Percentiles rank a stretch among this genome's conserved stretches.
Evolutionary conservation across 1,140 invertebrate species (phyloP).

Genomic region (Megathymus violae): DNA sequence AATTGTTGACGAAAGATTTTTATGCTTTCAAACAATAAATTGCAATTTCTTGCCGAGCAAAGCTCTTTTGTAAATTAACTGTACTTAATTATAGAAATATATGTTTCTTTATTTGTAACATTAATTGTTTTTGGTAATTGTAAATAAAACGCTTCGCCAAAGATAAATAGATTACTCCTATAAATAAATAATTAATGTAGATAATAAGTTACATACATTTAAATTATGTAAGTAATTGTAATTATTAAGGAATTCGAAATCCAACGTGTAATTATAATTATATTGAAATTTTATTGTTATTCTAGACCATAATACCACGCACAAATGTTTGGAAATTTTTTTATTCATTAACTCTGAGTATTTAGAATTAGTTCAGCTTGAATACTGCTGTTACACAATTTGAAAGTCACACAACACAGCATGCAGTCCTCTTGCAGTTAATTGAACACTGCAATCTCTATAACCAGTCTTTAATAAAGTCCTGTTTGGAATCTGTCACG

Average conservation of each 20-base stretch:
- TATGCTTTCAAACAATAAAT: constrained; percentile 6
- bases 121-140: constrained; percentile 46
- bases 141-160: constrained; percentile 66
- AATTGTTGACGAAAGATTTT: constrained; percentile 5
- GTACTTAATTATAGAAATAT: not conserved
- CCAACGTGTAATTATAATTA: constrained; percentile 27
- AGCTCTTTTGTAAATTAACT: constrained; percentile 13
- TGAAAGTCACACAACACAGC: no score
- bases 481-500: no score
- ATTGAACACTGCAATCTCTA: no score
- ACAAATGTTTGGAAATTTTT: constrained; percentile 64
- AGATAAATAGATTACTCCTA: constrained; percentile 55
- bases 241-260: constrained; percentile 32
- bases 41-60: constrained; percentile 16
- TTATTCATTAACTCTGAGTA: constrained; percentile 40
- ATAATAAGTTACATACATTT: constrained; percentile 38
- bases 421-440: no score
- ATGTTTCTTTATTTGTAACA: constrained; percentile 19
- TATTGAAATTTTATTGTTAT: constrained; percentile 40
- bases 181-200: constrained; percentile 52
- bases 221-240: constrained; percentile 26
- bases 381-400: not conserved
- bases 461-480: no score
- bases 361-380: constrained; percentile 11
- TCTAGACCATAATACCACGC: constrained; percentile 53